phyloP scores from a whole-genome alignment of 2,888 invertebrate genomes.

The Sesia bembeciformis region DNA sequence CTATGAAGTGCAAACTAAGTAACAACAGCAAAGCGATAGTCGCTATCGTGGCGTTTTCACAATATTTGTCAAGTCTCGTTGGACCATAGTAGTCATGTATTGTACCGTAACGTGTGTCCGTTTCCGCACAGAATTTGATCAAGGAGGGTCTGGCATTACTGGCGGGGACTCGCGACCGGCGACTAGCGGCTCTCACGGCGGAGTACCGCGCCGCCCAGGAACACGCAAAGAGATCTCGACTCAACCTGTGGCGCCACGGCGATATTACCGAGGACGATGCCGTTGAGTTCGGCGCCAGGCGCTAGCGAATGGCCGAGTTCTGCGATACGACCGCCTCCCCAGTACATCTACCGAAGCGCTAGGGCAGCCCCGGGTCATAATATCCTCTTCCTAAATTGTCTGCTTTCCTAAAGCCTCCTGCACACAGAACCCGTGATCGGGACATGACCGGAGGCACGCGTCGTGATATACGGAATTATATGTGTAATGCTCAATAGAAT shows the following conservation, averaged over 20 bases:
- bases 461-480: no score
- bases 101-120: conserved; percentile 43
- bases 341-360: background rate
- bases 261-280: conserved; percentile 97
- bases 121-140: conserved; percentile 78
- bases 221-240: conserved; percentile 87
- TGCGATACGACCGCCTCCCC: background rate
- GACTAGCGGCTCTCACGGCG: conserved; percentile 83
- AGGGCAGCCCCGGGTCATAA: no score
- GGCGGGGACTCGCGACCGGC: conserved; percentile 86
- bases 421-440: no score
- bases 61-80: no score
- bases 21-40: no score
- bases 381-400: no score
- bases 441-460: no score
- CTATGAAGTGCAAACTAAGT: no score
- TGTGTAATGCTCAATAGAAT: no score
- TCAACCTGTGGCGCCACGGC: conserved; percentile 98
- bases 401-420: no score
- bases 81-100: background rate
- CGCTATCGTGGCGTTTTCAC: no score
- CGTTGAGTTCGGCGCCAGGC: conserved; percentile 63
- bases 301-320: conserved; percentile 33
- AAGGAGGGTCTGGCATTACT: conserved; percentile 89
- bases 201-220: conserved; percentile 92